Percentiles rank a stretch among this genome's conserved stretches.
Conservation (phyloP, 2,113 vertebrate species). For the cat (Felis catus) region DNA sequence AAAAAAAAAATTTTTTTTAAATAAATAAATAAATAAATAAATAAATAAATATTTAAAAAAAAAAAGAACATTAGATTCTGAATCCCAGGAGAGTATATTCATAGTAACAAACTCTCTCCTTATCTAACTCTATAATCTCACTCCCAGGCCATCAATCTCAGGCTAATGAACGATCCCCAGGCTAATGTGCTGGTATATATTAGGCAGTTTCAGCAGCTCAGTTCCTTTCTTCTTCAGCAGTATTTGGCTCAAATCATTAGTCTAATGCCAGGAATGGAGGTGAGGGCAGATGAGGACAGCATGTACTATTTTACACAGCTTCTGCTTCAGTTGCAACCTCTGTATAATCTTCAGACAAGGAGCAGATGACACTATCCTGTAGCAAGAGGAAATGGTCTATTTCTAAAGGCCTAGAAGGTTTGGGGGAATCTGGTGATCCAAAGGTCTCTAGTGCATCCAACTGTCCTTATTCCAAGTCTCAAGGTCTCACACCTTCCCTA, state of each 20-base stretch:
- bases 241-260: background rate
- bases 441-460: background rate
- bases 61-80: background rate
- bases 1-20: no score
- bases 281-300: background rate
- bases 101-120: background rate
- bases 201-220: background rate
- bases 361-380: background rate
- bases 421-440: background rate
- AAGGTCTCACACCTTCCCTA: background rate
- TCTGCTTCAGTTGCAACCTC: background rate
- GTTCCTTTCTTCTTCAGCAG: background rate
- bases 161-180: background rate
- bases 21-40: no score
- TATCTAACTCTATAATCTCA: background rate
- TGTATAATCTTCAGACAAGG: background rate
- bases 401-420: background rate
- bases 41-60: no score
- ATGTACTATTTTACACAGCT: background rate
- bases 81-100: background rate
- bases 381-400: background rate
- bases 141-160: background rate
- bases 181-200: background rate
- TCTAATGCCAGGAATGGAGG: background rate
- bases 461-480: background rate